Evolutionary conservation across 2,113 vertebrate genomes (phyloP), one percentile per base, ranked within the genome.

Genomic region (Chrysemys picta): DNA sequence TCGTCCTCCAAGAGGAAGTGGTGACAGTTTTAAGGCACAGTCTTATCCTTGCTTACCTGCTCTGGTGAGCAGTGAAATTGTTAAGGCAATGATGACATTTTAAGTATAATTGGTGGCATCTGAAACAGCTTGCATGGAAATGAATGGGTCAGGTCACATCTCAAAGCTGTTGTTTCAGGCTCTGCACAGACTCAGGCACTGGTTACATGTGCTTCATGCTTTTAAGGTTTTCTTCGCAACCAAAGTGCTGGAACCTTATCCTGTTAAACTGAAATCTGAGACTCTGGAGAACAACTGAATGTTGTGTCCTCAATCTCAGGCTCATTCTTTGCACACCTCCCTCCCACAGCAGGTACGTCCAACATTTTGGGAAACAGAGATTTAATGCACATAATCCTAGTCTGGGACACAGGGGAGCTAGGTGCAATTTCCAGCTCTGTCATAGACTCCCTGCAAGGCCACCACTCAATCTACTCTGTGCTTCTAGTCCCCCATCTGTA

Each of bases 251-350:
- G 2, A 1, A 47, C 86, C 24, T 85, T 72, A 22, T 25, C 56
- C 72, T 86, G 84, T 65, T 5, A 59, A 49, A 5, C 69, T 85
- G 38, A 87, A 86, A 76, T 14, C 27, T 93, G 87, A 91, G 54
- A 79, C n/a, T 25, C 81, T 84, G 45, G 24, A 94, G n/a, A 91
- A 5, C 5, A 82, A 10, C 13, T 76, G 9, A 27, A 50, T 87
- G 13, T 4, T 7, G 9, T 47, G 16, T 35, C 52, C 56, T 90
- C 56, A 87, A 90, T 79, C 45, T 89, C 78, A 1, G 0, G 31
- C 56, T 53, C 21, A 31, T 31, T 65, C 83, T 84, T 52, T 79
- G 79, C 29, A 65, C 16, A 8, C 16, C 62, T 65, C 62, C 62
- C 25, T 75, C 31, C 5, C 50, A 47, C 57, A 29, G 1, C 11